Base-by-base conservation (phyloP, 2,888 invertebrate genomes). In the Stratiomys singularior region DNA sequence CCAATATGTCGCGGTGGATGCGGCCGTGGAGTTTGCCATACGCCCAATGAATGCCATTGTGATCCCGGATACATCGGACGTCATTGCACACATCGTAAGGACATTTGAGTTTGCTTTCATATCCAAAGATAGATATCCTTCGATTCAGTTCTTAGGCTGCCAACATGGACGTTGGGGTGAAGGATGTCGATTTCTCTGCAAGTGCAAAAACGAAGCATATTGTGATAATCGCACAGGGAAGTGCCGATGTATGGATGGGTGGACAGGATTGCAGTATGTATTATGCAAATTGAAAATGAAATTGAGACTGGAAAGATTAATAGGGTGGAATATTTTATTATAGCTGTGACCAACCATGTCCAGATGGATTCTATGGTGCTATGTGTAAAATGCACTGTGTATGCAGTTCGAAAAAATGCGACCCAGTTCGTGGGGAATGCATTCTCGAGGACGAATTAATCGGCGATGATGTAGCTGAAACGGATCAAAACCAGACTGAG, bases 141-240 rank as follows among this genome's bases (percentile, higher is more conserved):
- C 64, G 52, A 52, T 60, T 44, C 21, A 37, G 46, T 44, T 79
- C 87, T 11, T 85, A 93, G 93, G 89, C 79, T 95, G 95, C 83
- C 90, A 91, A 58, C 86, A 88, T 71, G 91, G 91, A 81, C 90
- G 89, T 80, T 96, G 94, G 92, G 96, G 96, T 0, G 89, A 91
- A 27, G 91, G 91, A 82, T 96, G 96, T 84, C 88, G 89, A 74
- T 88, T 91, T 81, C 85, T 89, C 47, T 94, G 94, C 84, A 86
- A 88, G 72, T 94, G 94, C 83, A 85, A 86, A 78, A 89, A 89
- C 71, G 89, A 90, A 67, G 90, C 90, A 0, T 85, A 87, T n/a
- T 94, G 94, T 83, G 90, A 92, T 81, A 89, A 91, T 1, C 83
- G 88, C 77, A 90, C 89, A 11, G 93, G 93, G 30, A 88, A 88